Evolutionary conservation across 2,797 vertebrate species (phyloP).

Genomic region (Lepilemur septentrionalis): DNA sequence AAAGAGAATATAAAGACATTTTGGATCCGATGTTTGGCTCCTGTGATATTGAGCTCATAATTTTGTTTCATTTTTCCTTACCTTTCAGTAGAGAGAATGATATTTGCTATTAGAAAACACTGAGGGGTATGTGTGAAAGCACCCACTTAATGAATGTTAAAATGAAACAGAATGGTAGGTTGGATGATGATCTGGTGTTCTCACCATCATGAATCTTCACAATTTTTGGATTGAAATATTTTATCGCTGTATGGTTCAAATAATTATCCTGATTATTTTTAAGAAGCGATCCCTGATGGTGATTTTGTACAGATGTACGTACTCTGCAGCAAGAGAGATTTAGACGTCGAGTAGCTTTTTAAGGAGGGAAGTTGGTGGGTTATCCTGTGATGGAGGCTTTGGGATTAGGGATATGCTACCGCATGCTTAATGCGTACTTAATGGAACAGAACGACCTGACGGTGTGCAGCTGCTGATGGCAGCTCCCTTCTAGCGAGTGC

Average conservation of each 20-base stretch:
- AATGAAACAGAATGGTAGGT: not conserved
- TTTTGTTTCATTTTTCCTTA: not conserved
- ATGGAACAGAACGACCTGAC: not conserved
- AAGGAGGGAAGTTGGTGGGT: not conserved
- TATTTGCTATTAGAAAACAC: not conserved
- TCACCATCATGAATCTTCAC: not conserved
- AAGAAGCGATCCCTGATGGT: not conserved
- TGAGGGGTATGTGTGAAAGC: not conserved
- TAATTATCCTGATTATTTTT: not conserved
- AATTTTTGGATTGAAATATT: not conserved
- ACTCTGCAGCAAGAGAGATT: not conserved
- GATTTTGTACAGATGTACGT: not conserved
- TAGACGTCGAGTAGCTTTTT: not conserved
- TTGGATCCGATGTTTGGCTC: not conserved
- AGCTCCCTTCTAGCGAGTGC: not conserved
- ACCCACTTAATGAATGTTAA: not conserved
- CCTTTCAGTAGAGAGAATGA: not conserved
- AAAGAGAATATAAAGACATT: not conserved
- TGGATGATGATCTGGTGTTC: not conserved
- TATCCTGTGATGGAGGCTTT: not conserved
- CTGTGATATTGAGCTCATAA: conserved; percentile 49
- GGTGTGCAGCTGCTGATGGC: not conserved
- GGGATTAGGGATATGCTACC: not conserved
- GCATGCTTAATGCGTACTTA: fast-evolving
- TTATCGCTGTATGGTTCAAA: not conserved